Evolutionary conservation across 2,888 invertebrate species (phyloP), one percentile per base, ranked within the genome.

Genomic region (Macrophya annulata): DNA sequence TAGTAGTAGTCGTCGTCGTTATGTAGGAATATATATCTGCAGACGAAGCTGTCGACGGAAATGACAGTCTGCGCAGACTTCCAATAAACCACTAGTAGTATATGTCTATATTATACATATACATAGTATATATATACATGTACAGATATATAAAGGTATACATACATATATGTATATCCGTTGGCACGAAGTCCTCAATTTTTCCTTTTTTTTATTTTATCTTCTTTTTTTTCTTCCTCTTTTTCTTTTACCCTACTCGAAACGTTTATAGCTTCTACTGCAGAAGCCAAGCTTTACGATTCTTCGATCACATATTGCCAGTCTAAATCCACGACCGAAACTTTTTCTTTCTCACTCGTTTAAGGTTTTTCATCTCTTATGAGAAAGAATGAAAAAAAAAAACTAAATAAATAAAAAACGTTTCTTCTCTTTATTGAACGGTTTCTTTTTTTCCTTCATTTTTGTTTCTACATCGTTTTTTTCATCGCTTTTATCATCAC

Each of bases 61-160:
- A 83, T 71, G 83, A 71, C 83, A 68, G 68, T 83, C 68, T 83
- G 83, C 51, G 68, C 68, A 83, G 83, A 83, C 68, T 83, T 71
- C 48, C 83, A 68, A 83, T 83, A 83, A 83, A 83, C 62, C 81
- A 43, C 62, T 62, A 40, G 81, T 31, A 8, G 21, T 15, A 12
- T 45, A 45, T 45, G 43, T 45, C 21, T 40, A 31, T 43, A n/a
- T 10, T 40, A 40, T 25, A 77, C 21, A n/a, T 10, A 37, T 15
- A 25, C 10, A 21, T 25, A 37, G 31, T 31, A 25, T 5, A 72
- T 9, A n/a, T 45, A 68, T 68, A 68, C 37, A 68, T 10, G 31
- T 45, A 74, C 40, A 37, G 31, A 37, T 17, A 4, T 71, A 71
- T 43, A 40, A 17, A 37, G 71, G 5, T 40, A 37, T 72, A 72